A percentile compares a stretch with the other conserved stretches of the same genome.
Conservation (phyloP, 2,797 vertebrate species). For the Xyrichtys novacula region DNA sequence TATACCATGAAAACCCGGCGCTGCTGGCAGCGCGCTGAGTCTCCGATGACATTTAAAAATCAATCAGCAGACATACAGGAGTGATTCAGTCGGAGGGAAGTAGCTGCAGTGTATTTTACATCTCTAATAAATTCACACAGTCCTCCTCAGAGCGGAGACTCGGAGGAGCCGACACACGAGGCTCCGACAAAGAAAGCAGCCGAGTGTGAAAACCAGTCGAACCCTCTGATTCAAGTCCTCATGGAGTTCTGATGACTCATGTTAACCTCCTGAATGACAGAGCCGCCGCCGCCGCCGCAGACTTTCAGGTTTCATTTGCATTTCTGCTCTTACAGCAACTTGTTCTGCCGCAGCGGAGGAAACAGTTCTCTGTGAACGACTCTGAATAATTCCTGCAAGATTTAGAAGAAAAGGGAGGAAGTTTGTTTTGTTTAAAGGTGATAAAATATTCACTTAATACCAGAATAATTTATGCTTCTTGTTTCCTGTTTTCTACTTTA, state of each 20-base stretch:
- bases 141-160: constrained; percentile 30
- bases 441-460: too few species aligned
- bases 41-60: constrained; percentile 36
- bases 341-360: too few species aligned
- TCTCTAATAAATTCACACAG: constrained; percentile 25
- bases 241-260: constrained; percentile 52
- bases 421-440: too few species aligned
- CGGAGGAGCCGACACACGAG: constrained; percentile 9
- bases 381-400: too few species aligned
- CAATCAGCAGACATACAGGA: constrained; percentile 7
- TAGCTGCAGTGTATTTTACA: not conserved
- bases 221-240: constrained; percentile 18
- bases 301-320: constrained; percentile 33
- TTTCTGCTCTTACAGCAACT: constrained; percentile 14
- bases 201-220: constrained; percentile 35
- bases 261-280: constrained; percentile 41
- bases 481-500: too few species aligned
- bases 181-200: constrained; percentile 34
- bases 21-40: constrained; percentile 19
- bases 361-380: too few species aligned
- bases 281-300: constrained; percentile 18
- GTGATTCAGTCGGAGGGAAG: constrained; percentile 27
- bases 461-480: too few species aligned
- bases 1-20: constrained; percentile 29
- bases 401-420: too few species aligned